phyloP scores from a whole-genome alignment of 1,140 invertebrate genomes.

The Tribolium castaneum region DNA sequence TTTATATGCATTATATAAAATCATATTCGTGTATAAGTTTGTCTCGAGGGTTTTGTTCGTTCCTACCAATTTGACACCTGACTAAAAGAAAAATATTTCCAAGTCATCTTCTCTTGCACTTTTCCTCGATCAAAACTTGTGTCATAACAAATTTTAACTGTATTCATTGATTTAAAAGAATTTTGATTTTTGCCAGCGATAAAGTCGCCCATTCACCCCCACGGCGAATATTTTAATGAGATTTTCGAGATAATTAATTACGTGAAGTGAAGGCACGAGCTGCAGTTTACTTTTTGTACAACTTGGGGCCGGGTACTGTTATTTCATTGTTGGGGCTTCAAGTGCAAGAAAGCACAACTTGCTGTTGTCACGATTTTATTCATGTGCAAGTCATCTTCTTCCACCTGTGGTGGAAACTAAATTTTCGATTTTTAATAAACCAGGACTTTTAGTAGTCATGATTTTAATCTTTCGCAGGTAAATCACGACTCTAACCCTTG shows the following conservation, averaged over 20 bases:
- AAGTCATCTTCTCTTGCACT: conserved; percentile 28
- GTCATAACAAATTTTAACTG: conserved; percentile 34
- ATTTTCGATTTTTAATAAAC: not conserved
- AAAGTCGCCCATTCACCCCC: conserved; percentile 27
- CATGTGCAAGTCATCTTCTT: conserved; percentile 24
- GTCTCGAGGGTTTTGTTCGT: conserved; percentile 31
- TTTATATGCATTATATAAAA: conserved; percentile 29
- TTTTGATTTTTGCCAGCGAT: conserved; percentile 27
- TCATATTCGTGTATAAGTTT: conserved; percentile 24
- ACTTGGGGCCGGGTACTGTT: not conserved
- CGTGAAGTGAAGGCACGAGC: conserved; percentile 17
- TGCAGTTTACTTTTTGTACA: conserved; percentile 21
- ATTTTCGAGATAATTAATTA: conserved; percentile 28
- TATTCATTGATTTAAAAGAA: conserved; percentile 29
- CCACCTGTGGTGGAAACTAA: not conserved
- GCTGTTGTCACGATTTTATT: conserved; percentile 30
- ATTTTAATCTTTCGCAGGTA: conserved; percentile 12
- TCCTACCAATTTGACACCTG: conserved; percentile 31
- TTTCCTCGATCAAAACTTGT: conserved; percentile 19
- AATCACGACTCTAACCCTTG: conserved; percentile 34
- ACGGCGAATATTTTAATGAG: conserved; percentile 25
- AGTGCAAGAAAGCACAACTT: conserved; percentile 21
- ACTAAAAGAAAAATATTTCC: conserved; percentile 22
- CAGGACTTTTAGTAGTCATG: not conserved
- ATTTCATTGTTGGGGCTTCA: conserved; percentile 20